phyloP scores from a whole-genome alignment of 2,888 invertebrate species.

The Heliconius cydno region DNA sequence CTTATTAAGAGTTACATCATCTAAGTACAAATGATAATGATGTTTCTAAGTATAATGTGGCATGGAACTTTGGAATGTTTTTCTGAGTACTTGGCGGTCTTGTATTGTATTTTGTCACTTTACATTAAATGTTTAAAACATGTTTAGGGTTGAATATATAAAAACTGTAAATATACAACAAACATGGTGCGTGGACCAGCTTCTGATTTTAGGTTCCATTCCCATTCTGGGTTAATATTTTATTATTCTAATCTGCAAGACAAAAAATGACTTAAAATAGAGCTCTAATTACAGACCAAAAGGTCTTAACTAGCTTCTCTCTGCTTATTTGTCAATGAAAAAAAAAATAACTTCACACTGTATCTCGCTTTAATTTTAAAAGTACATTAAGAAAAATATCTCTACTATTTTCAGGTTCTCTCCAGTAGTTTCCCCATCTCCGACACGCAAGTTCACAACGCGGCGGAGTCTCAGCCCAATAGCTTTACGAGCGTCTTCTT shows the following conservation, averaged over 20 bases:
- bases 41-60: neutral
- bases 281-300: too few relatives aligned
- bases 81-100: neutral
- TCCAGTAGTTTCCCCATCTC: constrained; percentile 89
- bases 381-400: neutral
- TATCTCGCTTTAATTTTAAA: too few relatives aligned
- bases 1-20: neutral
- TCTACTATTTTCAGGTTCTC: constrained; percentile 71
- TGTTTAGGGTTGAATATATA: neutral
- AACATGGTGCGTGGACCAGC: too few relatives aligned
- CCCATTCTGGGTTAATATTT: too few relatives aligned
- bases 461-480: constrained; percentile 95
- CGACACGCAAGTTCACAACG: constrained; percentile 92
- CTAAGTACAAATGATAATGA: neutral
- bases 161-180: neutral
- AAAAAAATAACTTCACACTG: neutral
- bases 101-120: neutral
- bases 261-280: too few relatives aligned
- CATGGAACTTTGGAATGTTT: neutral
- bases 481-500: constrained; percentile 89
- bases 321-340: neutral
- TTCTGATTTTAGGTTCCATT: too few relatives aligned
- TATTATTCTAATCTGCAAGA: too few relatives aligned
- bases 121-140: neutral
- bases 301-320: too few relatives aligned